Conservation (phyloP, 2,797 vertebrate genomes). For the Anomalospiza imberbis region DNA sequence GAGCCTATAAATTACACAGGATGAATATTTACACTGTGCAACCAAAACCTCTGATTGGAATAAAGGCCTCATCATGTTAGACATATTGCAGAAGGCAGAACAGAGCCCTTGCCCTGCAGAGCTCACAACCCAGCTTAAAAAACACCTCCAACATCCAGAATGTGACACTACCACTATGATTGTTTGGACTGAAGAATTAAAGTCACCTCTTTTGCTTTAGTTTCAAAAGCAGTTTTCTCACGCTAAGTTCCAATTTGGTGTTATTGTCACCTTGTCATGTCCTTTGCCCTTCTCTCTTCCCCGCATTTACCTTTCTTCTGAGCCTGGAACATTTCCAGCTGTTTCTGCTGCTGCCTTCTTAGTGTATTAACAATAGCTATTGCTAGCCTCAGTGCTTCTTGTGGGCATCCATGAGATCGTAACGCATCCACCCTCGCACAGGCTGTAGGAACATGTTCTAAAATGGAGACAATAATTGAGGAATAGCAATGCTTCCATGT, state of each 20-base stretch:
- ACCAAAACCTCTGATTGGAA: background rate
- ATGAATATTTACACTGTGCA: background rate
- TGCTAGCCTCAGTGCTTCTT: conserved; percentile 92
- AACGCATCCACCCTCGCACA: conserved; percentile 95
- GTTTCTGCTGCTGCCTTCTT: conserved; percentile 93
- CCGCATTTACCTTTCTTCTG: conserved; percentile 91
- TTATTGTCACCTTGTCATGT: background rate
- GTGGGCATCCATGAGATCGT: conserved; percentile 94
- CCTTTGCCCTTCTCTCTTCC: conserved; percentile 35
- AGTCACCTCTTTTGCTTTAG: background rate
- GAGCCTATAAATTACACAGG: background rate
- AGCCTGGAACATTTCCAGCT: conserved; percentile 90
- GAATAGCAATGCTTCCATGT: conserved; percentile 35
- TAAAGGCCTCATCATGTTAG: background rate
- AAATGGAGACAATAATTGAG: conserved; percentile 20
- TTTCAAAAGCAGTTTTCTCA: conserved; percentile 16
- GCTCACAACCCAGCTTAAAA: background rate
- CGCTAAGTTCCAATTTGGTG: background rate
- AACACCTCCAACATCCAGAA: background rate
- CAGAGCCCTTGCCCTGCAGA: background rate
- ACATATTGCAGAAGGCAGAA: background rate
- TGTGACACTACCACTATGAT: background rate
- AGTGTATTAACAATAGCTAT: conserved; percentile 96
- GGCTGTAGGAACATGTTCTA: conserved; percentile 95
- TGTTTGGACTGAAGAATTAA: background rate